Percentiles rank a stretch among this genome's conserved stretches.
Evolutionary conservation across 1,140 invertebrate genomes (phyloP).

Genomic region (Drosophila cardini): DNA sequence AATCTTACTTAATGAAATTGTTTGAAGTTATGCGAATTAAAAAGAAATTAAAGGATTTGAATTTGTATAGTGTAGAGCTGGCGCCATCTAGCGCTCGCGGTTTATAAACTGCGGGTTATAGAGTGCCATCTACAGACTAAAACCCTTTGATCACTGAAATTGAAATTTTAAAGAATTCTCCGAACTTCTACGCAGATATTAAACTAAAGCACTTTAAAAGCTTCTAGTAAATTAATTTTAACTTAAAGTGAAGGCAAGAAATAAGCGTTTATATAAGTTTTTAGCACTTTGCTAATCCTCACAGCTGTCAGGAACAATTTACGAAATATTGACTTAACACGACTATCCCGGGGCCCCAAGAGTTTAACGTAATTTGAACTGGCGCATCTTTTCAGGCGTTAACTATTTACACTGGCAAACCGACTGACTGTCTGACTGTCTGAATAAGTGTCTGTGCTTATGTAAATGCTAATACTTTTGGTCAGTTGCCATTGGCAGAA

Average conservation of each 20-base stretch:
- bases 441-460: slow-evolving; percentile 7
- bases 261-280: not conserved
- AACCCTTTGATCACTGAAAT: too few species aligned
- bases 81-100: too few species aligned
- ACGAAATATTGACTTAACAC: slow-evolving; percentile 15
- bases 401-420: slow-evolving; percentile 35
- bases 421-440: not conserved
- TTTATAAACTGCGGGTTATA: too few species aligned
- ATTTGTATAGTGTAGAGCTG: not conserved
- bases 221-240: too few species aligned
- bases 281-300: slow-evolving; percentile 1
- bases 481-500: slow-evolving; percentile 16
- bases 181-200: too few species aligned
- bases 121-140: too few species aligned
- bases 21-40: not conserved
- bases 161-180: too few species aligned
- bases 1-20: not conserved
- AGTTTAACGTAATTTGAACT: slow-evolving; percentile 21
- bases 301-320: slow-evolving; percentile 34
- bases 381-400: slow-evolving; percentile 31
- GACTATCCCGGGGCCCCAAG: slow-evolving; percentile 3
- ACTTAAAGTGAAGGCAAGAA: not conserved
- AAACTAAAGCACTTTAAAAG: not conserved
- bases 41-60: not conserved
- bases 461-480: slow-evolving; percentile 31